These are phyloP conservation scores for Ceyx melanurus DNA, from an alignment of 2,113 vertebrate genomes.

Conservation along the genomic window DNA sequence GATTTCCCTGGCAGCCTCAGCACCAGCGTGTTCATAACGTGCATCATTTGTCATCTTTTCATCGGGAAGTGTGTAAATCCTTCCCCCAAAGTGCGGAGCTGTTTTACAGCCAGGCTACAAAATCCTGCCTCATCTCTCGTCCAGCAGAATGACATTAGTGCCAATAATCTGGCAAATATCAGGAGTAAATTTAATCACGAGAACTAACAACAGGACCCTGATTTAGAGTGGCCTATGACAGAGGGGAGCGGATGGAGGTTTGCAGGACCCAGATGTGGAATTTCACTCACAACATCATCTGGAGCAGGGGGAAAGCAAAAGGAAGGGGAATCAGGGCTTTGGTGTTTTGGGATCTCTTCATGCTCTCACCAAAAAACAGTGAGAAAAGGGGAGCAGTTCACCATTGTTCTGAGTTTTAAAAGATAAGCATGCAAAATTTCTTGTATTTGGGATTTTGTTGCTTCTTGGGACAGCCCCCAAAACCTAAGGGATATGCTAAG, in stretches of 20 bases:
- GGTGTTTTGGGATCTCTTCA: background rate
- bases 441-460: background rate
- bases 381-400: background rate
- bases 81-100: constrained; percentile 43
- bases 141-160: constrained; percentile 68
- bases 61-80: constrained; percentile 51
- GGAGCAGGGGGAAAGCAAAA: constrained; percentile 21
- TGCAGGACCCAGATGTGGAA: constrained; percentile 48
- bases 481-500: rapidly evolving
- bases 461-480: background rate
- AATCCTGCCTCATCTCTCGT: constrained; percentile 50
- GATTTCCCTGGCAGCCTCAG: constrained; percentile 30
- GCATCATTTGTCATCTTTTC: constrained; percentile 75
- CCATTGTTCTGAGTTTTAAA: background rate
- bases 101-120: constrained; percentile 58
- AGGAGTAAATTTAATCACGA: constrained; percentile 74
- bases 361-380: background rate
- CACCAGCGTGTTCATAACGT: constrained; percentile 18
- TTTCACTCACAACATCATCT: constrained; percentile 34
- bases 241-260: constrained; percentile 23
- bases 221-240: constrained; percentile 47
- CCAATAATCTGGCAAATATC: constrained; percentile 77
- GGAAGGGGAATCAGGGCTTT: background rate
- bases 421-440: background rate
- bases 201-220: constrained; percentile 45